Percentiles rank a stretch among this genome's conserved stretches.
Evolutionary conservation across 2,797 vertebrate species (phyloP).

Genomic region (Cryptoprocta ferox): DNA sequence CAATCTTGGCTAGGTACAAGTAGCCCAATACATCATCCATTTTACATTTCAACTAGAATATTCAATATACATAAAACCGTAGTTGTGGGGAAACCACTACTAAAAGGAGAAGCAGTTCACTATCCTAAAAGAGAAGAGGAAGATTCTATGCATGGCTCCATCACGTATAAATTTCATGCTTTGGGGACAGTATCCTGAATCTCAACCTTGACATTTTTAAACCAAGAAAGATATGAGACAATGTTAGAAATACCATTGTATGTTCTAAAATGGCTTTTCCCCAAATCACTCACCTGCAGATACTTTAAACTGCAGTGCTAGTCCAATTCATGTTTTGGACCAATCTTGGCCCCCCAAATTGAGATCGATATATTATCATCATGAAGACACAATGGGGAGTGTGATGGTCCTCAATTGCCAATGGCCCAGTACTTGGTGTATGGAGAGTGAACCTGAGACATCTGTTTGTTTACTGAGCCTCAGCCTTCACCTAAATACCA

Average conservation of each 20-base stretch:
- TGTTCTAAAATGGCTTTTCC: background rate
- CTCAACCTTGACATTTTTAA: background rate
- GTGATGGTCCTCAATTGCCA: background rate
- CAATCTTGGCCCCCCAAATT: background rate
- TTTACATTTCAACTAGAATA: background rate
- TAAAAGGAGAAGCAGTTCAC: background rate
- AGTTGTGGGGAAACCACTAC: background rate
- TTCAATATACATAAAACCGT: background rate
- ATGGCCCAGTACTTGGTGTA: background rate
- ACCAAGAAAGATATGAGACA: background rate
- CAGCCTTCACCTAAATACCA: background rate
- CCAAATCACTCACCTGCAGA: constrained; percentile 15
- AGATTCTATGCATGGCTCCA: background rate
- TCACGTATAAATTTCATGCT: background rate
- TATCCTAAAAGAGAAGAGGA: background rate
- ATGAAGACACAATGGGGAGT: background rate
- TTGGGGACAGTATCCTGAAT: background rate
- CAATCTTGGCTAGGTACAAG: background rate
- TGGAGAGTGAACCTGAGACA: background rate
- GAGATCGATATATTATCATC: background rate
- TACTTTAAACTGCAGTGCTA: background rate
- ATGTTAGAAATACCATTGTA: background rate
- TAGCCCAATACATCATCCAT: background rate
- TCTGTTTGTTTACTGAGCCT: constrained; percentile 19
- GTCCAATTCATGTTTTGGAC: background rate